Conservation (phyloP, 2,113 vertebrate species). For the Ammodytes marinus region DNA sequence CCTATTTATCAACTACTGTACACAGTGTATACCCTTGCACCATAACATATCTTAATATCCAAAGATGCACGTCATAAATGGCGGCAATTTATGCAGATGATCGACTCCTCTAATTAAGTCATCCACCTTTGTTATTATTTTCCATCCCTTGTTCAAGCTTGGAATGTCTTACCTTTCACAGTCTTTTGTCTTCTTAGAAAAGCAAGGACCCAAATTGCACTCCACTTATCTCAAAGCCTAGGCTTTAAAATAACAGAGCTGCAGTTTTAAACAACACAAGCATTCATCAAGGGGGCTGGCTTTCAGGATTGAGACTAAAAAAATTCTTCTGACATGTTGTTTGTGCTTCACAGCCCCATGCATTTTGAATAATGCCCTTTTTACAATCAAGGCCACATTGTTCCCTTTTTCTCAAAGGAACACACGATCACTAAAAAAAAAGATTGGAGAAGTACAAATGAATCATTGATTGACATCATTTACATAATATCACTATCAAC, state of each 20-base stretch:
- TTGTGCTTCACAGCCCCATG: background rate
- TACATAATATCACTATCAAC: constrained; percentile 24
- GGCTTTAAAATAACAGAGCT: constrained; percentile 51
- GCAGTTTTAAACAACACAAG: constrained; percentile 42
- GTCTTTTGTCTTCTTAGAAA: constrained; percentile 44
- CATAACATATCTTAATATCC: background rate
- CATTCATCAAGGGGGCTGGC: constrained; percentile 29
- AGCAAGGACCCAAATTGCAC: constrained; percentile 35
- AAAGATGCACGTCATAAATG: constrained; percentile 13
- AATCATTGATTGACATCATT: constrained; percentile 8
- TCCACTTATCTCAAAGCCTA: constrained; percentile 52
- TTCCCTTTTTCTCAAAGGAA: background rate
- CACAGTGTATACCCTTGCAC: background rate
- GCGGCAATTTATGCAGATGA: constrained; percentile 25
- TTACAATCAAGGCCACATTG: constrained; percentile 24
- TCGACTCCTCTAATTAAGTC: constrained; percentile 22
- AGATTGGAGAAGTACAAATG: constrained; percentile 2
- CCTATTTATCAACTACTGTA: background rate
- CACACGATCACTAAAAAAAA: background rate
- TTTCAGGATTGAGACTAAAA: constrained; percentile 32
- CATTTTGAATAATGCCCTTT: constrained; percentile 28
- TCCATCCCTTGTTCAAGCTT: constrained; percentile 2
- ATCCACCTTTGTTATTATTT: background rate
- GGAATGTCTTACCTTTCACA: constrained; percentile 5
- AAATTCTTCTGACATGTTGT: constrained; percentile 29